Base-by-base conservation (phyloP, 2,113 vertebrate genomes). In the Casuarius casuarius region DNA sequence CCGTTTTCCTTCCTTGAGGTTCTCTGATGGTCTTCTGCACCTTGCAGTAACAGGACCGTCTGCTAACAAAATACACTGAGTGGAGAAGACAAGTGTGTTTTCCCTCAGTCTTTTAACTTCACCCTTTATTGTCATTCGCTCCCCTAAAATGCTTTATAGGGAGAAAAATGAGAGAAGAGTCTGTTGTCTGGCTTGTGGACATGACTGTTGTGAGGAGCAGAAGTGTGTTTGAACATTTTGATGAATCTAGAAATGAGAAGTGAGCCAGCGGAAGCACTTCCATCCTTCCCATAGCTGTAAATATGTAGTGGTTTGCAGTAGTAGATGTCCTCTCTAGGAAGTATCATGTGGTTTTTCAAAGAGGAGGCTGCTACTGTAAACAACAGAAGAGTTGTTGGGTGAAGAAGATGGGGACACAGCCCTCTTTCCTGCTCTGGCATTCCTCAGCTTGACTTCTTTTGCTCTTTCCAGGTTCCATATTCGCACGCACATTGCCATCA, bases 401-500 rank as follows among this genome's bases (percentile, higher is more conserved):
- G 89, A 90, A 89, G 87, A 42, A 35, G 42, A 14, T 1, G 12
- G 87, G 91, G 70, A 42, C 63, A 10, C 3, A 14, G 40, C 83
- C 81, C 67, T 83, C 23, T 40, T 71, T 54, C 12, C 77, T 92
- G 87, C 84, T 35, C 54, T 82, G 77, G 33, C 58, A 40, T 68
- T 94, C 33, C 92, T 94, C 95, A 87, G 95, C 86, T 95, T 94
- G 79, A 78, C 70, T 87, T 85, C 91, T 94, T 94, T 73, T 92
- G 84, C 66, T 76, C 49, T 75, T 94, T 79, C 77, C 74, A 84
- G 84, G 48, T 74, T 73, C 48, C 59, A 42, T 71, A n/a, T 92
- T 92, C 3, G 15, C 63, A 90, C 26, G 2, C 68, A 80, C 68
- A 33, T 72, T 75, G 78, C 90, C 78, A 87, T 92, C 78, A 90